Evolutionary conservation across 2,888 invertebrate species (phyloP).

Genomic region (Plagiodera versicolora): DNA sequence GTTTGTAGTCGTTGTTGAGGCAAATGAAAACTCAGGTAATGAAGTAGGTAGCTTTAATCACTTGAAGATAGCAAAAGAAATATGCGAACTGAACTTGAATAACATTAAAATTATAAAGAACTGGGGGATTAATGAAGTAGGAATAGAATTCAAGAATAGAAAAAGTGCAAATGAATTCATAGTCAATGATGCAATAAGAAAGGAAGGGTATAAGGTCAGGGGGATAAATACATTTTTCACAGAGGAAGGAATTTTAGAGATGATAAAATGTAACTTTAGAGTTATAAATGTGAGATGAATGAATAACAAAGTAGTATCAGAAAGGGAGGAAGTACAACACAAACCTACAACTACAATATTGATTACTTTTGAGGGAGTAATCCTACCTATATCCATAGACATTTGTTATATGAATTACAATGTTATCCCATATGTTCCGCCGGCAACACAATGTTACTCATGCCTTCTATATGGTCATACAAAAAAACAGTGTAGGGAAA

Average conservation of each 20-base stretch:
- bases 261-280: not conserved
- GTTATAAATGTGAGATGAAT: not conserved
- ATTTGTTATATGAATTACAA: not conserved
- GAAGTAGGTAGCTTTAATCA: not conserved
- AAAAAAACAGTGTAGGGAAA: slow-evolving; percentile 12
- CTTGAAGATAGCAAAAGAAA: not conserved
- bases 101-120: not conserved
- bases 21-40: not conserved
- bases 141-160: not conserved
- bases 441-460: slow-evolving; percentile 8
- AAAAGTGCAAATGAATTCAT: not conserved
- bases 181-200: not conserved
- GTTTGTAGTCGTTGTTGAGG: not conserved
- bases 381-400: not conserved
- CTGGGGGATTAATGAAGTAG: not conserved
- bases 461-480: slow-evolving; percentile 16
- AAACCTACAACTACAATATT: not conserved
- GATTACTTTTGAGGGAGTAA: not conserved
- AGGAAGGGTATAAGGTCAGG: not conserved
- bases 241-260: not conserved
- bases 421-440: slow-evolving; percentile 6
- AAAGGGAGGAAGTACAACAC: not conserved
- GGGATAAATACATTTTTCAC: not conserved
- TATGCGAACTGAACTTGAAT: not conserved
- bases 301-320: not conserved